phyloP scores from a whole-genome alignment of 2,797 vertebrate species.

The Malacoraja senta region DNA sequence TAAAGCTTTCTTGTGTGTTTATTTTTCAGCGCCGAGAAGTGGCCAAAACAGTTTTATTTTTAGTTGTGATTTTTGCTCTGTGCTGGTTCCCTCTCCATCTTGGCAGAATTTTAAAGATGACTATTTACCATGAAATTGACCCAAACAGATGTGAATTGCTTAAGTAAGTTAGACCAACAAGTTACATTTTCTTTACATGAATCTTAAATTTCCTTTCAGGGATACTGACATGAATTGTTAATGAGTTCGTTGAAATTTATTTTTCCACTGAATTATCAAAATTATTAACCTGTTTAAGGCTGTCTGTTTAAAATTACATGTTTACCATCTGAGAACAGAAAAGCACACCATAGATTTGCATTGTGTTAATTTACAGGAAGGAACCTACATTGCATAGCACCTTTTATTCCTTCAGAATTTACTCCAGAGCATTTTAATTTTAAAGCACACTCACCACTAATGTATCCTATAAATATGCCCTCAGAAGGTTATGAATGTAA shows the following conservation, averaged over 20 bases:
- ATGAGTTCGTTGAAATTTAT: not conserved
- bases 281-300: not conserved
- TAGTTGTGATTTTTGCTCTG: slow-evolving; percentile 92
- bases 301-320: not conserved
- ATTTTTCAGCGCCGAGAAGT: slow-evolving; percentile 84
- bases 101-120: slow-evolving; percentile 82
- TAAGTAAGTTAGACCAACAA: slow-evolving; percentile 53
- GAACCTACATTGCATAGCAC: not conserved
- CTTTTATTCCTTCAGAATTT: not conserved
- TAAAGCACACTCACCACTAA: not conserved
- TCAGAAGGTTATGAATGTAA: not conserved
- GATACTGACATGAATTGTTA: not conserved
- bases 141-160: slow-evolving; percentile 76
- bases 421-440: not conserved
- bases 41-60: slow-evolving; percentile 92
- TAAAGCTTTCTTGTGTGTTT: slow-evolving; percentile 1
- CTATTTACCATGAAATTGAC: slow-evolving; percentile 61
- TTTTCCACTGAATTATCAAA: not conserved
- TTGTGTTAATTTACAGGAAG: not conserved
- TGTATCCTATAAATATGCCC: not conserved
- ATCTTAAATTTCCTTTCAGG: not conserved
- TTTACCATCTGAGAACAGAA: not conserved
- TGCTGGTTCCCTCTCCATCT: slow-evolving; percentile 97
- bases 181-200: not conserved
- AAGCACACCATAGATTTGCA: not conserved